Conservation (phyloP, 2,888 invertebrate species). For the Marasmarcha lunaedactyla region DNA sequence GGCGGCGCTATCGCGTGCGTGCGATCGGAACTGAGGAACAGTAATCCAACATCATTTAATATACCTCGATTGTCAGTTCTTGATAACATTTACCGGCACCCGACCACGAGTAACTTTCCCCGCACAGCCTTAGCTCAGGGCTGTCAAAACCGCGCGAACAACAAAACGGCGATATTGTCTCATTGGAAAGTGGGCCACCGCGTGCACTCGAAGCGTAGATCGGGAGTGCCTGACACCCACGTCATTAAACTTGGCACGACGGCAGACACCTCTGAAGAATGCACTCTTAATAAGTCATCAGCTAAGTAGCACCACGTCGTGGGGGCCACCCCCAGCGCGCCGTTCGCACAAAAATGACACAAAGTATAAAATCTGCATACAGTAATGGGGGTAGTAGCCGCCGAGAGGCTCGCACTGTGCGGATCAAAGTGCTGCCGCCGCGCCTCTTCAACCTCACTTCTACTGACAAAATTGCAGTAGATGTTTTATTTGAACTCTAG, state of each 20-base stretch:
- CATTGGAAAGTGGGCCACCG: slow-evolving; percentile 43
- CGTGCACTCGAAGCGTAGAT: slow-evolving; percentile 36
- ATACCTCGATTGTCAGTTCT: slow-evolving; percentile 18
- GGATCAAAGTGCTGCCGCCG: slow-evolving; percentile 40
- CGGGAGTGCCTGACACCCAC: slow-evolving; percentile 42
- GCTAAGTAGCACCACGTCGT: slow-evolving; percentile 54
- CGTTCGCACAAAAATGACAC: slow-evolving; percentile 61
- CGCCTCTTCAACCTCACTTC: slow-evolving; percentile 25
- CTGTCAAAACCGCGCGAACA: too few species aligned
- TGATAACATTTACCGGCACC: slow-evolving; percentile 17
- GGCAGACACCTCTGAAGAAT: slow-evolving; percentile 68
- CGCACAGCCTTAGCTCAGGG: too few species aligned
- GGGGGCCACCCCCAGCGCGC: slow-evolving; percentile 25
- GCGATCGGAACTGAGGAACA: slow-evolving; percentile 26
- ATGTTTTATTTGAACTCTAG: too few species aligned
- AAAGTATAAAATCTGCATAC: slow-evolving; percentile 67
- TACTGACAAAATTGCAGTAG: too few species aligned
- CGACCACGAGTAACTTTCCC: slow-evolving; percentile 14
- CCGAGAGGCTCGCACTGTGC: slow-evolving; percentile 44
- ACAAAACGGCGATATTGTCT: slow-evolving; percentile 21
- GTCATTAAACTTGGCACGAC: slow-evolving; percentile 61
- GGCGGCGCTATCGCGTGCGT: slow-evolving; percentile 28
- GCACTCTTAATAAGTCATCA: slow-evolving; percentile 70
- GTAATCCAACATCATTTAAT: slow-evolving; percentile 32
- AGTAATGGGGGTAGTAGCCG: slow-evolving; percentile 56